A percentile compares a stretch with the other conserved stretches of the same genome.
Evolutionary conservation across 1,140 invertebrate genomes (phyloP).

Genomic region (Drosophila trapezifrons): DNA sequence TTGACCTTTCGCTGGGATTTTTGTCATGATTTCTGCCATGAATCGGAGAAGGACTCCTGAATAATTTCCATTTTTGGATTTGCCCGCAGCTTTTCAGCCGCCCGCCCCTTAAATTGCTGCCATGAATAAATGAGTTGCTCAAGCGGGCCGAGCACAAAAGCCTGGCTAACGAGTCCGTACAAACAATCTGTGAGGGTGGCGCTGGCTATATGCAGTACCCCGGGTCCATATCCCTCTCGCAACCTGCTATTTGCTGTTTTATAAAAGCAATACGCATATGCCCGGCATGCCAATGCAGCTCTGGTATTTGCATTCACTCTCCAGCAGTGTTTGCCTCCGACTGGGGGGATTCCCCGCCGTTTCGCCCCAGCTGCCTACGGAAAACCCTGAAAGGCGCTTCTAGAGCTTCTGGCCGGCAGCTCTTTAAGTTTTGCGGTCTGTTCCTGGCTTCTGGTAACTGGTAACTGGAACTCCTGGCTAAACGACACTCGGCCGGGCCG

Average conservation of each 20-base stretch:
- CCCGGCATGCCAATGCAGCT: conserved; percentile 46
- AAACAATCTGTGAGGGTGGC: conserved; percentile 37
- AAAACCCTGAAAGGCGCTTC: conserved; percentile 69
- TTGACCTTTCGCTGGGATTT: conserved; percentile 43
- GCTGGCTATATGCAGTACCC: neutral
- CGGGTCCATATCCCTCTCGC: neutral
- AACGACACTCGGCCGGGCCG: conserved; percentile 55
- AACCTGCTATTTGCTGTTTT: conserved; percentile 66
- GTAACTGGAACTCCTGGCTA: conserved; percentile 31
- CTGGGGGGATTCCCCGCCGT: conserved; percentile 2
- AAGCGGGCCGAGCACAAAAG: conserved; percentile 41
- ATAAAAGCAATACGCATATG: conserved; percentile 78
- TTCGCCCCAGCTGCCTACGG: conserved; percentile 10
- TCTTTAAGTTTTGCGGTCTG: conserved; percentile 73
- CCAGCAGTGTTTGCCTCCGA: conserved; percentile 60
- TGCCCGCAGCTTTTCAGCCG: conserved; percentile 34
- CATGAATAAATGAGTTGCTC: conserved; percentile 51
- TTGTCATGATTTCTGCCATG: conserved; percentile 22
- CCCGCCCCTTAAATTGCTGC: conserved; percentile 47
- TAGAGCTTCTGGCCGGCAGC: conserved; percentile 59
- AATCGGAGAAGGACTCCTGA: conserved; percentile 18
- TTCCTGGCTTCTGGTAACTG: conserved; percentile 10
- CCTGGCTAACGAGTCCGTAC: conserved; percentile 51
- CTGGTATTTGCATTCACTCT: conserved; percentile 76
- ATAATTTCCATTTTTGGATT: conserved; percentile 47